These are phyloP conservation scores for Peromyscus aztecus DNA, from an alignment of 2,797 vertebrate species.

Conservation along the genomic window DNA sequence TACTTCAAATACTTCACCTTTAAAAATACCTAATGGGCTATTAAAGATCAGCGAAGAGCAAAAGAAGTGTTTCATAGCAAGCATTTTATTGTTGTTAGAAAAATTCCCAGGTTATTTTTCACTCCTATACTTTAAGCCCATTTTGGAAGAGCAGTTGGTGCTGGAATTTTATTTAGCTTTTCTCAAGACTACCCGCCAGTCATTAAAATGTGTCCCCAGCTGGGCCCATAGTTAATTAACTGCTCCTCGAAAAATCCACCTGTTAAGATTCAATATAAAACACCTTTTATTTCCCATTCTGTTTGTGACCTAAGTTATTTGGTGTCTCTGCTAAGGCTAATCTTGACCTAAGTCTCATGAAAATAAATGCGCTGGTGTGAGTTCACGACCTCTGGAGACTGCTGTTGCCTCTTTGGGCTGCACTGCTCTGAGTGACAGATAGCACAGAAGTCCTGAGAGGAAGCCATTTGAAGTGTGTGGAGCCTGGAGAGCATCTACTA, in stretches of 20 bases:
- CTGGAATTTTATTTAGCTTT: slow-evolving; percentile 62
- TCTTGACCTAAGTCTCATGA: slow-evolving; percentile 71
- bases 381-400: slow-evolving; percentile 37
- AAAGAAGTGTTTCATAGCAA: slow-evolving; percentile 77
- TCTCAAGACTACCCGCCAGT: slow-evolving; percentile 66
- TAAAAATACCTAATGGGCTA: slow-evolving; percentile 76
- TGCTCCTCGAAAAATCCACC: slow-evolving; percentile 70
- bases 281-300: slow-evolving; percentile 71
- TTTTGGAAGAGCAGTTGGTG: slow-evolving; percentile 60
- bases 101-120: slow-evolving; percentile 74
- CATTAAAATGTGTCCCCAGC: slow-evolving; percentile 66
- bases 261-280: slow-evolving; percentile 71
- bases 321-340: slow-evolving; percentile 63
- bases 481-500: not conserved
- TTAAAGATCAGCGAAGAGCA: slow-evolving; percentile 75
- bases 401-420: not conserved
- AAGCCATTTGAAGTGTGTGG: not conserved
- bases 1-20: slow-evolving; percentile 71
- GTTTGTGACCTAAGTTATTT: slow-evolving; percentile 68
- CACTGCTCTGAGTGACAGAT: not conserved
- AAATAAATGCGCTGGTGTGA: slow-evolving; percentile 53
- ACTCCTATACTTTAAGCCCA: slow-evolving; percentile 56
- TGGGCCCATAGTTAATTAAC: slow-evolving; percentile 72
- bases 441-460: not conserved
- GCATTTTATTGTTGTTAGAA: slow-evolving; percentile 80